Conservation (phyloP, 2,797 vertebrate species). For the Hemitrygon akajei region DNA sequence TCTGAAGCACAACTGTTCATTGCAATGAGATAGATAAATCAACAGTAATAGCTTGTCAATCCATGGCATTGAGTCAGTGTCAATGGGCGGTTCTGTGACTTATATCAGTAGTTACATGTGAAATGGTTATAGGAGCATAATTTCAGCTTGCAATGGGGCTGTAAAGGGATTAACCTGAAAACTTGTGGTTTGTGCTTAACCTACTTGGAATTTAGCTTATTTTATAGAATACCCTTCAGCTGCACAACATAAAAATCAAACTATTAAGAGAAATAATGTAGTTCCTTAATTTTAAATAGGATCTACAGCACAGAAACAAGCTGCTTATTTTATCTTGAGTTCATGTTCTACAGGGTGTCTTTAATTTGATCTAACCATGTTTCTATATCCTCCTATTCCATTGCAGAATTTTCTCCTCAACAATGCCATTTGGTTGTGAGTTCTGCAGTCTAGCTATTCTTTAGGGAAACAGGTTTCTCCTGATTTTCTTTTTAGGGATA, state of each 20-base stretch:
- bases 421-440: not conserved
- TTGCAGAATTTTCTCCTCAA: not conserved
- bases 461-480: not conserved
- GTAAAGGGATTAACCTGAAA: not conserved
- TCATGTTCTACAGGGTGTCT: not conserved
- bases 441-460: not conserved
- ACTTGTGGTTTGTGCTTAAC: not conserved
- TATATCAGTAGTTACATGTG: slow-evolving; percentile 3
- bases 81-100: not conserved
- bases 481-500: not conserved
- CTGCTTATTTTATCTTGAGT: not conserved
- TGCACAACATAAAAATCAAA: no score
- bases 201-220: not conserved
- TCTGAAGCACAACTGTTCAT: not conserved
- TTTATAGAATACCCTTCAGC: not conserved
- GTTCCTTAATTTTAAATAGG: not conserved
- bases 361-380: not conserved
- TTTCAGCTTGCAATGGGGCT: slow-evolving; percentile 7
- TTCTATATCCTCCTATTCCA: not conserved
- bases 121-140: slow-evolving; percentile 2
- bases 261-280: no score
- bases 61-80: slow-evolving; percentile 6
- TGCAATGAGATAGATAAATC: not conserved
- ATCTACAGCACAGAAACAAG: not conserved
- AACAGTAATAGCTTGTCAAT: not conserved